phyloP scores from a whole-genome alignment of 2,888 invertebrate species.

The Allygus modestus region DNA sequence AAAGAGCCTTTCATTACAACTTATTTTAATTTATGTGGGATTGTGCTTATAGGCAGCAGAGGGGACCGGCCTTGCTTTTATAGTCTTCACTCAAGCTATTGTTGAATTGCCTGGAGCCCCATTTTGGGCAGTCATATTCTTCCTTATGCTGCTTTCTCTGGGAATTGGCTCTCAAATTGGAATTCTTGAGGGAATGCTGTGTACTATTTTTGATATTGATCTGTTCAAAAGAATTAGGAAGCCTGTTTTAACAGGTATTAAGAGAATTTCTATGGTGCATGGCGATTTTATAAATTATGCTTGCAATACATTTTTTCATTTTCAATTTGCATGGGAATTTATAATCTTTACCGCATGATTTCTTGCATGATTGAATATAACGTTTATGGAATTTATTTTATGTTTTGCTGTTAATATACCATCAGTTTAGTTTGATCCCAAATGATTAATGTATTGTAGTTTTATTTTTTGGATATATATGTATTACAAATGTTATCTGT shows the following conservation, averaged over 20 bases:
- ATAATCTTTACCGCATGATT: background rate
- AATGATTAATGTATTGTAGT: too few species aligned
- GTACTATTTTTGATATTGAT: slow-evolving; percentile 96
- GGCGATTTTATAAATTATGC: background rate
- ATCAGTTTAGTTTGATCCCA: too few species aligned
- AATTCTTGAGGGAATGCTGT: slow-evolving; percentile 96
- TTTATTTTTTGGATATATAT: too few species aligned
- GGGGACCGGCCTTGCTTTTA: slow-evolving; percentile 97
- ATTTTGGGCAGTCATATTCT: slow-evolving; percentile 97
- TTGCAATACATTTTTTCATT: background rate
- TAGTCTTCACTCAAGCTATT: slow-evolving; percentile 98
- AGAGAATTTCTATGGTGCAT: background rate
- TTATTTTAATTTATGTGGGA: background rate
- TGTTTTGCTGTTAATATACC: too few species aligned
- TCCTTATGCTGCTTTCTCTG: slow-evolving; percentile 95
- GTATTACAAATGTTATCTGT: too few species aligned
- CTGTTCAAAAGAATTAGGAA: slow-evolving; percentile 93
- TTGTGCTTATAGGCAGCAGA: slow-evolving; percentile 86
- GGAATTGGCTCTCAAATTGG: slow-evolving; percentile 98
- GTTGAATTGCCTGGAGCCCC: slow-evolving; percentile 95
- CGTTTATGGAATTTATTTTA: too few species aligned
- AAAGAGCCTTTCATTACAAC: too few species aligned
- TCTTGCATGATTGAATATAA: too few species aligned
- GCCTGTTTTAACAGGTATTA: slow-evolving; percentile 89
- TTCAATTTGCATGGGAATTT: background rate